Evolutionary conservation across 30 jellyfish, hydroid and myxozoan genomes (phyloP).

Genomic region (Phacellophora camtschatica): DNA sequence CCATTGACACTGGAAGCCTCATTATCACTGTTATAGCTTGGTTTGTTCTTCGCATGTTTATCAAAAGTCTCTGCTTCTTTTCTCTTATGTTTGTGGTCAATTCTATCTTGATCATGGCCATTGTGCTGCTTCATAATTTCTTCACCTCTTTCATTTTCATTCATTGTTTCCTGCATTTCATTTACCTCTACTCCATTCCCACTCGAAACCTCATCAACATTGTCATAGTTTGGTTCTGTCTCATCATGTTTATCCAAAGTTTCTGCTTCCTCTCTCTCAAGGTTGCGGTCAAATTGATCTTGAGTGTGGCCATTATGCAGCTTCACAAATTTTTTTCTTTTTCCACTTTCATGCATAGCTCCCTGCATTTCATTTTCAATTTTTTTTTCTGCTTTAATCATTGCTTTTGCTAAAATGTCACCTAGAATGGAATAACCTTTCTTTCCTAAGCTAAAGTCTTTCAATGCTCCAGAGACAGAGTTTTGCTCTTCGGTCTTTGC

Average conservation of each 20-base stretch:
- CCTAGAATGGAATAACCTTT: slow-evolving; percentile 57
- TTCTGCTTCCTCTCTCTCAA: background rate
- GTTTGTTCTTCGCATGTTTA: too few relatives aligned
- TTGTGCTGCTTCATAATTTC: slow-evolving; percentile 1
- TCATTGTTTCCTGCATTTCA: background rate
- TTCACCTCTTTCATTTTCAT: background rate
- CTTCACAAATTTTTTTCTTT: background rate
- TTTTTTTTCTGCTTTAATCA: slow-evolving; percentile 63
- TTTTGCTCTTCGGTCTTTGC: background rate
- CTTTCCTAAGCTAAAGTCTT: slow-evolving; percentile 31
- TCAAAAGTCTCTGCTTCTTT: too few relatives aligned
- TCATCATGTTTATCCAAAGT: background rate
- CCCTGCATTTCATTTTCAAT: slow-evolving; percentile 12
- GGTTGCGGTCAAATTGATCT: background rate
- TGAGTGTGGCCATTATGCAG: background rate
- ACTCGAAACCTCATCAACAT: too few relatives aligned
- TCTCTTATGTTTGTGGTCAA: too few relatives aligned
- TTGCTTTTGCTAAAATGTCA: slow-evolving; percentile 70
- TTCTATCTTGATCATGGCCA: background rate
- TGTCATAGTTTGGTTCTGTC: too few relatives aligned
- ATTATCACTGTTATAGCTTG: too few relatives aligned
- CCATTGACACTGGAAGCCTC: too few relatives aligned
- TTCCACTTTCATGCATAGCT: slow-evolving; percentile 1
- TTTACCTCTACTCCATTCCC: too few relatives aligned
- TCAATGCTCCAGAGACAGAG: slow-evolving; percentile 20